Percentiles rank a stretch among this genome's conserved stretches.
These are phyloP conservation scores for Epinephelus awoara DNA, from an alignment of 2,797 vertebrate species.

Conservation along the genomic window DNA sequence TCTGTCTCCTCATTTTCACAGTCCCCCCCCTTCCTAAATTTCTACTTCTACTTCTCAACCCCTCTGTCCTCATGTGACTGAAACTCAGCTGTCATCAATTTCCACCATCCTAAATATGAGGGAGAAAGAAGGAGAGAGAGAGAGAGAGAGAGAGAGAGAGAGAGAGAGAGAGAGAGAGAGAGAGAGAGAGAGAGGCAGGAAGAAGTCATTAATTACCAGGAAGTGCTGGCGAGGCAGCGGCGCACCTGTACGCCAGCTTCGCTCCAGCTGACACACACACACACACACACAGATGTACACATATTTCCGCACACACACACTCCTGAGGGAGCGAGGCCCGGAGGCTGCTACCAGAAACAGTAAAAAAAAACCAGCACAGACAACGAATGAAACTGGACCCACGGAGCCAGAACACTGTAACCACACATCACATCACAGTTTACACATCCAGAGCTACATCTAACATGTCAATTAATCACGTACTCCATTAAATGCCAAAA, in stretches of 20 bases:
- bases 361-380: slow-evolving; percentile 51
- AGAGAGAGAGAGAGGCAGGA: slow-evolving; percentile 61
- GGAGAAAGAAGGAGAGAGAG: slow-evolving; percentile 24
- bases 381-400: slow-evolving; percentile 20
- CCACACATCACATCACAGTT: not conserved
- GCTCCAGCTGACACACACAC: slow-evolving; percentile 77
- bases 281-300: slow-evolving; percentile 50
- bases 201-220: slow-evolving; percentile 81
- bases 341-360: slow-evolving; percentile 52
- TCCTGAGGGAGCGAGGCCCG: slow-evolving; percentile 63
- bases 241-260: slow-evolving; percentile 80
- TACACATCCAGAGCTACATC: not conserved
- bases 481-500: not conserved
- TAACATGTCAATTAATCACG: not conserved
- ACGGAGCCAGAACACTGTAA: not conserved
- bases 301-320: slow-evolving; percentile 25
- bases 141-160: slow-evolving; percentile 34
- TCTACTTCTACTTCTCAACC: slow-evolving; percentile 28
- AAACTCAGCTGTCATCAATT: slow-evolving; percentile 74
- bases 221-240: slow-evolving; percentile 79
- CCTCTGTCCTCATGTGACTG: slow-evolving; percentile 62
- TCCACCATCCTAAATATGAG: slow-evolving; percentile 45
- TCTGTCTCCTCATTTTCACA: not conserved
- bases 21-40: not conserved
- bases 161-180: slow-evolving; percentile 22